Base-by-base conservation (phyloP, 2,888 invertebrate species). In the Drosophila lacicola region DNA sequence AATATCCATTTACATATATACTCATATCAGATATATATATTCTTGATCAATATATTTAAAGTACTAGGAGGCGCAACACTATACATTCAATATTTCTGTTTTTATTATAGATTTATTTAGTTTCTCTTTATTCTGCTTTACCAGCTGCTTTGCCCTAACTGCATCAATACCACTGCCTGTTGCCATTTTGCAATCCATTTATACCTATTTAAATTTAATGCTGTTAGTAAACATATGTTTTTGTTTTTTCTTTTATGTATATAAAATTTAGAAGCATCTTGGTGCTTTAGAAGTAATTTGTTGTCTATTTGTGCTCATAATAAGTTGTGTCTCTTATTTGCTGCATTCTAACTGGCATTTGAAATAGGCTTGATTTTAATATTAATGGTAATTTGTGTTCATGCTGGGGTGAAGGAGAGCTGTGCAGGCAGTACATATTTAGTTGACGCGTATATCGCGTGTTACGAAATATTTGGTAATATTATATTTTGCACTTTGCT, bases 41-140 rank as follows among this genome's bases (percentile, higher is more conserved):
- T 81, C 75, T 74, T 64, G 71, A 76, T 84, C 70, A 82, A 74
- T 82, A 74, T 79, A 74, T 66, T 79, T 82, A 82, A 82, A 84
- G 75, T 82, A 74, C 84, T 78, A 87, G 83, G 85, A 87, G 82
- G 83, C 88, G 87, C 81, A 86, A 88, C 88, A 80, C 86, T 85
- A 88, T 85, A 86, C 87, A 88, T 88, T 85, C 73, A 83, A 88
- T 85, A 82, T 77, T 77, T 82, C 67, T 57, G 36, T 66, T 53
- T 53, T 54, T 64, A 56, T 67, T 75, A 74, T 70, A 64, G 56
- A 75, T 75, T 79, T 69, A 45, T 57, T 78, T 75, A 73, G 60
- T 65, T 67, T 67, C 33, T 57, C 14, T 54, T 54, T 11, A 53
- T 39, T 55, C 49, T 63, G 41, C 62, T 55, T 76, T 47, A 56